phyloP scores from a whole-genome alignment of 2,797 vertebrate species.

The Gobio occitaniae region DNA sequence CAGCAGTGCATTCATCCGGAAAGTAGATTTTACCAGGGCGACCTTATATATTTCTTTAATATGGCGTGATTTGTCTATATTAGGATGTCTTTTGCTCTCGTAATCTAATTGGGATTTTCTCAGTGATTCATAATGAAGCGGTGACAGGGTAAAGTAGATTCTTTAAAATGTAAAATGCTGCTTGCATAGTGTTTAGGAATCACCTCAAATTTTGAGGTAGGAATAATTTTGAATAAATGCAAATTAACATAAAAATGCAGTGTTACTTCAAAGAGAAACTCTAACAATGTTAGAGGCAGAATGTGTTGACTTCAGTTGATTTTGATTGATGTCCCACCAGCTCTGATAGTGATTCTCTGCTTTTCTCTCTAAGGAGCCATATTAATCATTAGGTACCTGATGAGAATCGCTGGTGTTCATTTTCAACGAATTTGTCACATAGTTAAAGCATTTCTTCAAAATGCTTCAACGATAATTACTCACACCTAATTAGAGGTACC shows the following conservation, averaged over 20 bases:
- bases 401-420: slow-evolving; percentile 14
- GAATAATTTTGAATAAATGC: slow-evolving; percentile 1
- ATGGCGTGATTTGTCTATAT: neutral
- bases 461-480: slow-evolving; percentile 19
- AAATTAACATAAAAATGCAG: neutral
- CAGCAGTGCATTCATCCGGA: slow-evolving; percentile 3
- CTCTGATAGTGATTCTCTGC: slow-evolving; percentile 8
- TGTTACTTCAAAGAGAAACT: slow-evolving; percentile 15
- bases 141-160: neutral
- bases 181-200: neutral
- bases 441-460: slow-evolving; percentile 20
- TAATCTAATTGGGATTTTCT: neutral
- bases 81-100: neutral
- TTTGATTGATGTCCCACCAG: slow-evolving; percentile 20
- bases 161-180: neutral
- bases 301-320: neutral
- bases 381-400: slow-evolving; percentile 19
- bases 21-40: neutral
- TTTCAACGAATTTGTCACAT: neutral
- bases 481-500: slow-evolving; percentile 17
- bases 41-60: neutral
- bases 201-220: neutral
- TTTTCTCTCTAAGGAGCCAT: neutral
- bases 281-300: neutral
- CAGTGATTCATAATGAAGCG: slow-evolving; percentile 11